These are phyloP conservation scores for Microplitis mediator DNA, from an alignment of 1,140 invertebrate species.

Conservation along the genomic window DNA sequence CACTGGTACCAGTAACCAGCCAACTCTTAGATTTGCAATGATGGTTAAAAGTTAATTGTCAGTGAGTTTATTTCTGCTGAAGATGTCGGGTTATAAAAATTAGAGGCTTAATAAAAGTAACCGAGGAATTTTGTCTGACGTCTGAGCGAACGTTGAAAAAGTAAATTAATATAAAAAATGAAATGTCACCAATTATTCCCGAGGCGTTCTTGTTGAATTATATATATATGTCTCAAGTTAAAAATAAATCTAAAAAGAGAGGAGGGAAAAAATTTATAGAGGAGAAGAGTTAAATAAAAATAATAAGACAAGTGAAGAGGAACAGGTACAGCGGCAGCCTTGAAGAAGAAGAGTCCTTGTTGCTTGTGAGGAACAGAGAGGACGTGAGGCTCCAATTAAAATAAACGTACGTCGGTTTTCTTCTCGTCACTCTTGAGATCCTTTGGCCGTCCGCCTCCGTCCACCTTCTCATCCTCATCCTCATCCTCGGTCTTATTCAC, in stretches of 20 bases:
- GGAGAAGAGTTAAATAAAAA: neutral
- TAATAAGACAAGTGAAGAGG: conserved; percentile 14
- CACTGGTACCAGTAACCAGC: too few species aligned
- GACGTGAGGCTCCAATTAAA: conserved; percentile 28
- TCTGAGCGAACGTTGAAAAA: neutral
- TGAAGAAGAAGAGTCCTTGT: conserved; percentile 19
- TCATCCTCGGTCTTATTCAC: neutral
- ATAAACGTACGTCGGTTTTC: conserved; percentile 30
- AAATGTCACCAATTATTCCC: conserved; percentile 1
- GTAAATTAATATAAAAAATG: too few species aligned
- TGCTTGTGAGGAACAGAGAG: too few species aligned
- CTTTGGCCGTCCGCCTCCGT: neutral
- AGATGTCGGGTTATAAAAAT: too few species aligned
- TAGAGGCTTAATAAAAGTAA: neutral
- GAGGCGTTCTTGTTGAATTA: conserved; percentile 2
- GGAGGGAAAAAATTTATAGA: neutral
- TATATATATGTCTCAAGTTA: neutral
- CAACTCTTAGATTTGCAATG: too few species aligned
- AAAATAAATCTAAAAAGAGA: neutral
- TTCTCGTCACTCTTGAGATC: conserved; percentile 21
- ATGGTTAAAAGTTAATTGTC: too few species aligned
- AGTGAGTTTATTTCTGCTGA: too few species aligned
- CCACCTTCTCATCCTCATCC: neutral
- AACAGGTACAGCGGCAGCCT: conserved; percentile 22
- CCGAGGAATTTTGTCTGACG: neutral